Base-by-base conservation (phyloP, 2,888 invertebrate species). In the Phania funesta region DNA sequence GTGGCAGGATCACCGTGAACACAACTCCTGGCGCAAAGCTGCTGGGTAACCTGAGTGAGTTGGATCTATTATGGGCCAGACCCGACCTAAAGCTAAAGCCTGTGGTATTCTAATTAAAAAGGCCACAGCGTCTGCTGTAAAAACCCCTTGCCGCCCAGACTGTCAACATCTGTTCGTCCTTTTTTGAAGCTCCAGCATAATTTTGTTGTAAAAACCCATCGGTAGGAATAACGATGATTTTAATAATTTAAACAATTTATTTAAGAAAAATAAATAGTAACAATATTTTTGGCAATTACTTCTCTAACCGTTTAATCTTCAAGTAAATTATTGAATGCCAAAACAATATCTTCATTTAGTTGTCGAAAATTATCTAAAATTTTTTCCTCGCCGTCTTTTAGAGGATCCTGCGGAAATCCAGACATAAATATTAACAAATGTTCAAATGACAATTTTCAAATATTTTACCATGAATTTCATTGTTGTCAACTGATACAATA, bases 391-490 rank as follows among this genome's bases (percentile, higher is more conserved):
- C 99, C 99, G 86, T 99, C 99, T 92, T 98, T 98, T 13, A 97
- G 96, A 13, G 99, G 99, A 92, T 99, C 99, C 97, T 97, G 88
- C 0, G 90, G 89, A n/a, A 52, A 50, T 20, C 41, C 22, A 48
- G 13, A 9, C 8, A n/a, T 11, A n/a, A n/a, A 56, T 35, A 38
- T 16, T 38, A 18, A n/a, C 4, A 26, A 16, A 22, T 22, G 22
- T 4, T 52, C 7, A 52, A 52, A 26, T 41, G 2, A 22, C 0
- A 35, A 32, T 18, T 24, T 9, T 18, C 22, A 52, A 29, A 85
- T 88, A 86, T 87, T n/a, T 60, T 62, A 96, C 97, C 95, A 98
- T 98, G 93, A 99, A 99, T 92, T 99, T 99, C 99, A 99, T 99
- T 90, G 97, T 97, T 89, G 97, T 97, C 85, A 99, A 94, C 91